phyloP scores from a whole-genome alignment of 2,797 vertebrate species.

The Alauda arvensis region DNA sequence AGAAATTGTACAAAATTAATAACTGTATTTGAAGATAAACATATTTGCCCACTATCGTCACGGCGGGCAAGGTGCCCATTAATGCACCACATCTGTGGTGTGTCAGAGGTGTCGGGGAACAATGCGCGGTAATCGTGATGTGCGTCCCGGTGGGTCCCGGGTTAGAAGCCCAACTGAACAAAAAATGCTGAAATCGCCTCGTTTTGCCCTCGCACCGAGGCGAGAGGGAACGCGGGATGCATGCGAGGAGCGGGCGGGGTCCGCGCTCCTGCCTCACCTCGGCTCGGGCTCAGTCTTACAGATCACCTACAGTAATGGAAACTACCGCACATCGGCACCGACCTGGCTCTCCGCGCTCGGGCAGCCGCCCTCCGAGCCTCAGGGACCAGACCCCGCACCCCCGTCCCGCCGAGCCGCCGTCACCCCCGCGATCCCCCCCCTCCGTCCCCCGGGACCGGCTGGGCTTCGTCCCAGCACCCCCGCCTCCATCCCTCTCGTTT shows the following conservation, averaged over 20 bases:
- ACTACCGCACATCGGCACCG: background rate
- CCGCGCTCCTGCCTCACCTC: background rate
- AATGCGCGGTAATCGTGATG: rapidly evolving
- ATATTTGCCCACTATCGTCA: background rate
- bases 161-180: background rate
- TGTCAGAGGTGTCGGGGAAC: too few species aligned
- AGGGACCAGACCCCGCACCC: background rate
- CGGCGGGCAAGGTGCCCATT: background rate
- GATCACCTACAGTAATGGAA: rapidly evolving
- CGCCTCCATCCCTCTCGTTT: background rate
- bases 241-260: background rate
- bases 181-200: background rate
- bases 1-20: background rate
- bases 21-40: background rate
- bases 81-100: background rate
- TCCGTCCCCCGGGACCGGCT: too few species aligned
- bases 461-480: background rate
- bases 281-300: background rate
- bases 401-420: background rate
- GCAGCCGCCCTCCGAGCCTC: too few species aligned
- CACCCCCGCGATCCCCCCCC: too few species aligned
- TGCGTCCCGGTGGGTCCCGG: background rate
- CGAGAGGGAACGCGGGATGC: background rate
- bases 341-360: background rate
- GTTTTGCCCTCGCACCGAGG: background rate